Base-by-base conservation (phyloP, 2,888 invertebrate species). In the Drosophila buzzatii region DNA sequence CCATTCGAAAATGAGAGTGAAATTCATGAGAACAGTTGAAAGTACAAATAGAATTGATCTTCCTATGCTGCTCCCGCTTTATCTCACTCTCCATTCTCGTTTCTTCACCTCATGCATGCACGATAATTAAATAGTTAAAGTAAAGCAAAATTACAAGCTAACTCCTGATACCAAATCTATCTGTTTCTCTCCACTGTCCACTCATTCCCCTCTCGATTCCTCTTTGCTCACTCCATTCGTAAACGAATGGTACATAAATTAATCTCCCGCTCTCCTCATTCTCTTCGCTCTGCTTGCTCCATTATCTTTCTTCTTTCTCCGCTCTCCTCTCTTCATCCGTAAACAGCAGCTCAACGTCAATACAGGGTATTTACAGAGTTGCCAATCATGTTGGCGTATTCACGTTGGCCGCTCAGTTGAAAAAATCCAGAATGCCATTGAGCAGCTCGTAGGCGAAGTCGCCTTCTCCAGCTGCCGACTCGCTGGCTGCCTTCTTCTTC, bases 381-480 rank as follows among this genome's bases (percentile, higher is more conserved):
- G 76, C 84, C 85, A 61, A 83, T 16, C 85, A 82, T 82, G 69
- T 82, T 82, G 80, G 82, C 82, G 69, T 85, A 74, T 61, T 84
- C 80, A 14, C 76, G 79, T 73, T 88, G 83, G 81, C 83, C 81
- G 86, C 86, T 91, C 65, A 92, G 67, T 92, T 92, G 87, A 92
- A 92, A 83, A 92, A 90, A 78, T 92, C 92, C 74, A 92, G 73
- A 23, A 92, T 90, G 51, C 92, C 93, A 47, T 90, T 92, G 39
- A 92, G 76, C 18, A 92, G 66, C 31, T 92, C 91, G 56, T 87
- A 86, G 58, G 92, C 92, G 23, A 91, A 91, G 66, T 83, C 89
- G 0, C 79, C 75, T 37, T 91, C 92, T n/a, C 42, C 53, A 14
- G 52, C 45, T 0, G 77, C 56, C 31, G 84, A 85, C n/a, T 76